Evolutionary conservation across 2,888 invertebrate species (phyloP).

Genomic region (Merodon equestris): DNA sequence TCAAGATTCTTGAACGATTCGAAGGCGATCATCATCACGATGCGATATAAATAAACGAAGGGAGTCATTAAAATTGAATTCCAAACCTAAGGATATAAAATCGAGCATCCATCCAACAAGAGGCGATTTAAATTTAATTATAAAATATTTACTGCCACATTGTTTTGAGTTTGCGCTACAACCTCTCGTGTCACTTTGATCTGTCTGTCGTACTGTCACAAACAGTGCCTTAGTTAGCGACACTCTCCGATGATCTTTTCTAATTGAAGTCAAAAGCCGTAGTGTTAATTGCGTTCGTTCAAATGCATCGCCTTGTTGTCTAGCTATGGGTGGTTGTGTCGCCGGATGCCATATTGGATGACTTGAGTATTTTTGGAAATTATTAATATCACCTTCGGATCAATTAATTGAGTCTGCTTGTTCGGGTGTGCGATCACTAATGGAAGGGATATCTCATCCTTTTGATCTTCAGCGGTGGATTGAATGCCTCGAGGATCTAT

Average conservation of each 20-base stretch:
- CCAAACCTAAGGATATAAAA: slow-evolving; percentile 60
- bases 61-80: slow-evolving; percentile 68
- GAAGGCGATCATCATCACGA: slow-evolving; percentile 32
- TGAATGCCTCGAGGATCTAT: background rate
- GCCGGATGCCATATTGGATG: slow-evolving; percentile 1
- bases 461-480: slow-evolving; percentile 39
- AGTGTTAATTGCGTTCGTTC: slow-evolving; percentile 57
- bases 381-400: slow-evolving; percentile 46
- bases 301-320: slow-evolving; percentile 39
- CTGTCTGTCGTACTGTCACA: slow-evolving; percentile 18
- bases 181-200: slow-evolving; percentile 51
- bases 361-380: slow-evolving; percentile 33
- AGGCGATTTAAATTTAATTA: slow-evolving; percentile 65
- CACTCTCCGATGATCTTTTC: slow-evolving; percentile 29
- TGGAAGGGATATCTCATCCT: slow-evolving; percentile 30
- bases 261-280: slow-evolving; percentile 38
- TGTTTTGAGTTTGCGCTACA: slow-evolving; percentile 54
- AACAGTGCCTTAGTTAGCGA: slow-evolving; percentile 1
- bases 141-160: slow-evolving; percentile 61
- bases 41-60: slow-evolving; percentile 42
- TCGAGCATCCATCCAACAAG: slow-evolving; percentile 55
- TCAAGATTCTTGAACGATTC: slow-evolving; percentile 52
- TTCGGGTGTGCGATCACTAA: slow-evolving; percentile 22
- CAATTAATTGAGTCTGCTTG: slow-evolving; percentile 55
- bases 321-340: slow-evolving; percentile 19